These are phyloP conservation scores for Pseudococcus viburni DNA, from an alignment of 2,888 invertebrate species.

Conservation along the genomic window DNA sequence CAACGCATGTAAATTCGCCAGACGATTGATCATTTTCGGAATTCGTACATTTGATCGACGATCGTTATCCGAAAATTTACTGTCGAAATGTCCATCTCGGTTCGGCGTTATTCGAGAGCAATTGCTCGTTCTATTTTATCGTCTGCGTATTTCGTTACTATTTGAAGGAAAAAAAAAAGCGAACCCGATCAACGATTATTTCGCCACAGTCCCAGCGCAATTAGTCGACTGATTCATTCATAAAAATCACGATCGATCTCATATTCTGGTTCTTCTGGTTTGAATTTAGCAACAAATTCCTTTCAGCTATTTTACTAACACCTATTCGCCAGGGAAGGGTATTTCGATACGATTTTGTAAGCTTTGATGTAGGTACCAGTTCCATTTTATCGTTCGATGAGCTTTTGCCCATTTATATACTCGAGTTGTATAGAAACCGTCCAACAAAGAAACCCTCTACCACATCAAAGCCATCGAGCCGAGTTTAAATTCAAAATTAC, in stretches of 20 bases:
- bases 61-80: slow-evolving; percentile 53
- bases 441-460: background rate
- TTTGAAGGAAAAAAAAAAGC: background rate
- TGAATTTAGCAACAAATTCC: slow-evolving; percentile 55
- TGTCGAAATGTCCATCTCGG: slow-evolving; percentile 36
- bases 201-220: slow-evolving; percentile 30
- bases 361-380: background rate
- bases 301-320: slow-evolving; percentile 48
- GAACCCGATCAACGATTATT: slow-evolving; percentile 30
- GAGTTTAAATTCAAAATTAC: slow-evolving; percentile 16
- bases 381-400: background rate
- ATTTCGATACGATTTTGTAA: slow-evolving; percentile 39
- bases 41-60: slow-evolving; percentile 40
- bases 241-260: slow-evolving; percentile 50
- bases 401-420: slow-evolving; percentile 1
- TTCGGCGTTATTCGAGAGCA: background rate
- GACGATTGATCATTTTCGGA: slow-evolving; percentile 48
- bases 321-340: background rate
- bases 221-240: slow-evolving; percentile 54
- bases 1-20: background rate
- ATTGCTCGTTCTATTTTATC: slow-evolving; percentile 54
- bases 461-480: background rate
- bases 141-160: slow-evolving; percentile 40
- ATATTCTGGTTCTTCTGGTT: slow-evolving; percentile 57
- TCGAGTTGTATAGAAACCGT: background rate